Conservation (phyloP, 2,888 invertebrate species). For the Caenorhabditis sp. region DNA sequence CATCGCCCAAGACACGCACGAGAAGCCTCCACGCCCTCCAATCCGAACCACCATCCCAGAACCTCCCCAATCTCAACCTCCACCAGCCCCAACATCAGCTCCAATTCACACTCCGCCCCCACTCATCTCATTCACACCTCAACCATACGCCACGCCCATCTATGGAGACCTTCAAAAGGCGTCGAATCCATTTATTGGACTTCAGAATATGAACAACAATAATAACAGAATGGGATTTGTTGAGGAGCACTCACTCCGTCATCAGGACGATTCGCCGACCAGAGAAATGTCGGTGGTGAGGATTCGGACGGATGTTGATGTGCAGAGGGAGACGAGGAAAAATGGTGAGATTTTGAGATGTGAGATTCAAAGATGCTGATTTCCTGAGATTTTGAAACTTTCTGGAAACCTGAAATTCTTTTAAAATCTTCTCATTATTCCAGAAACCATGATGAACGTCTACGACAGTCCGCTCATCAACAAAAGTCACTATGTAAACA, state of each 20-base stretch:
- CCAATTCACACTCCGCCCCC: not conserved
- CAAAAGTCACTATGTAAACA: conserved; percentile 56
- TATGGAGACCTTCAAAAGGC: conserved; percentile 42
- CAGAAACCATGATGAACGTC: conserved; percentile 24
- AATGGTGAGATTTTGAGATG: conserved; percentile 55
- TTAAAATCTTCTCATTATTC: not conserved
- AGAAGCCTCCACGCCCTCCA: conserved; percentile 41
- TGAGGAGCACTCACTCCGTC: conserved; percentile 46
- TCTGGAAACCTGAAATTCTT: not conserved
- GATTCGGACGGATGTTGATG: conserved; percentile 54
- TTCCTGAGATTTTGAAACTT: not conserved
- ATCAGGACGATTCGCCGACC: conserved; percentile 21
- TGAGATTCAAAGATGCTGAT: not conserved
- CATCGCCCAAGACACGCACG: conserved; percentile 2
- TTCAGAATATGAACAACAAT: conserved; percentile 8
- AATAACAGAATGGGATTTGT: conserved; percentile 29
- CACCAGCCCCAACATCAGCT: conserved; percentile 2
- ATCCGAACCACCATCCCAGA: conserved; percentile 20
- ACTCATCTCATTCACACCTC: not conserved
- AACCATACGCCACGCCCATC: conserved; percentile 36
- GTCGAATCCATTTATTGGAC: conserved; percentile 6
- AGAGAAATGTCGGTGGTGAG: conserved; percentile 27
- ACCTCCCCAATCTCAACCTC: conserved; percentile 9
- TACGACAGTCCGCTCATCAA: conserved; percentile 36
- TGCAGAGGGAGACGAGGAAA: conserved; percentile 17